Base-by-base conservation (phyloP, 2,797 vertebrate genomes). In the Gambusia yucatana region DNA sequence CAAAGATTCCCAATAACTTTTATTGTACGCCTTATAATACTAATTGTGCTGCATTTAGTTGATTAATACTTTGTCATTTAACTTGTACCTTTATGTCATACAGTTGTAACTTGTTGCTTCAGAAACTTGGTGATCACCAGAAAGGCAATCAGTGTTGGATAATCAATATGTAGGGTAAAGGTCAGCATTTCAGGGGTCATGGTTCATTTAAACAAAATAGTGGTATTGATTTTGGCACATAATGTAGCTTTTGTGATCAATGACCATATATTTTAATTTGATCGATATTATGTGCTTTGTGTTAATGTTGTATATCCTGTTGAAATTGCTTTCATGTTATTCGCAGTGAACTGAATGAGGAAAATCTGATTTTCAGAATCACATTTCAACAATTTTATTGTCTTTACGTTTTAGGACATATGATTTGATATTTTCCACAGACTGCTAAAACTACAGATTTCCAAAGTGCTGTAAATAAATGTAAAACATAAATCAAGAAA, bases 211-310 rank as follows among this genome's bases (percentile, higher is more conserved):
- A 73, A 67, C 52, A 72, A 83, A 75, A 79, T 71, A 52, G 61
- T 73, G 50, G 6, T 63, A 89, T 89, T 78, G 84, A 88, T 88
- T 84, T 76, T 22, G 47, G 6, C 25, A 39, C 43, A 9, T 70
- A n/a, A 16, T 76, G 57, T 41, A 50, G 76, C 33, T 73, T 50
- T 79, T 41, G 76, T 36, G 43, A 80, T 86, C 77, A 36, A 63
- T 87, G 28, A 1, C 77, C 41, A 16, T 84, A 75, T 67, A 84
- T 86, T 76, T 47, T 3, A 10, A 79, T 55, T 72, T 39, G 9
- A 73, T 71, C n/a, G 11, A 5, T 57, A 1, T 57, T 50, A 17
- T 69, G 44, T 70, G 48, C 46, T 57, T 74, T 52, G 33, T n/a
- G 11, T 9, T 7, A 3, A 17, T 36, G 41, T 59, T 57, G 22